Percentiles rank a stretch among this genome's conserved stretches.
These are phyloP conservation scores for Urechis unicinctus DNA, from an alignment of 2,888 invertebrate species.

Conservation along the genomic window DNA sequence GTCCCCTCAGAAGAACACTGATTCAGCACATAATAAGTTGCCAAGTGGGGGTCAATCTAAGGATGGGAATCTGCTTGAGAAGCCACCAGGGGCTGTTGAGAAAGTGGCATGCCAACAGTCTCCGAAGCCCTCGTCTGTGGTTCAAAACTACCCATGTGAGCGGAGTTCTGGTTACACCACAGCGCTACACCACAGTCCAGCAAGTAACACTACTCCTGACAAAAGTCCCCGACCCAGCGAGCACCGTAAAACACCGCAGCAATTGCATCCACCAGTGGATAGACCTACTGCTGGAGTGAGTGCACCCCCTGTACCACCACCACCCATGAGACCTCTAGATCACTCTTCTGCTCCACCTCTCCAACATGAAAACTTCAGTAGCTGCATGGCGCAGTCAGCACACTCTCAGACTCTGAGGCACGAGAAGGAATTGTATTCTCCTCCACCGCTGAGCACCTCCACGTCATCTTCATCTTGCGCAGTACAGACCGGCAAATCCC, in stretches of 20 bases:
- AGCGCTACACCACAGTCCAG: background rate
- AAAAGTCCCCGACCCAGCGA: background rate
- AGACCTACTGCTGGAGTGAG: no score
- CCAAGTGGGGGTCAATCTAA: background rate
- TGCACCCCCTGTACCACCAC: background rate
- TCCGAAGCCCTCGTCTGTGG: no score
- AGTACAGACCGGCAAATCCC: conserved; percentile 1
- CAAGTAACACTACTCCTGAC: background rate
- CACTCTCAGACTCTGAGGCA: no score
- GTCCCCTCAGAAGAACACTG: background rate
- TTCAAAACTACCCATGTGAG: background rate
- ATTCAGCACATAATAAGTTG: no score
- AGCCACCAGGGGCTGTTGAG: no score
- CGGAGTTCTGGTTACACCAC: background rate
- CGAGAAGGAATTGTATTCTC: background rate
- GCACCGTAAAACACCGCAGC: no score
- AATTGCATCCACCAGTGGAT: no score
- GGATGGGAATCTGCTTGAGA: no score
- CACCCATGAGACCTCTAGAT: background rate
- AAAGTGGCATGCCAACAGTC: no score
- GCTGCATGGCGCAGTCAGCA: background rate
- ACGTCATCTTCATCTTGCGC: background rate
- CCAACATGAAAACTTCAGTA: background rate
- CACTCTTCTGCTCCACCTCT: background rate
- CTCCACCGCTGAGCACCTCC: background rate